Conservation (phyloP, 2,888 invertebrate genomes). For the Drosophila multiciliata region DNA sequence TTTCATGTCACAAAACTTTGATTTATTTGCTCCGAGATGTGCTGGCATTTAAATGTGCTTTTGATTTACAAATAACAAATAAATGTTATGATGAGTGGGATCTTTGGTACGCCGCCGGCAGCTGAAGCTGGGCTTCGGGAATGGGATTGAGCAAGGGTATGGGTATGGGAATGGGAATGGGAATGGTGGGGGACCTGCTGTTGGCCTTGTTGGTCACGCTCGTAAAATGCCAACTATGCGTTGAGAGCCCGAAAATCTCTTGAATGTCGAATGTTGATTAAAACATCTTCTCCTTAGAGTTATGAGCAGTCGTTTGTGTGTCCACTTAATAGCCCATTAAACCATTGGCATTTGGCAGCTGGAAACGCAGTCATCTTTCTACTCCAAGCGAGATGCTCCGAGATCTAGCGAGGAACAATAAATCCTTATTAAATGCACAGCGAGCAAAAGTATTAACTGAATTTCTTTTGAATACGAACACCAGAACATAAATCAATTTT, state of each 20-base stretch:
- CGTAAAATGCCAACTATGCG: conserved; percentile 77
- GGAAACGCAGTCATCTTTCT: conserved; percentile 34
- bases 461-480: conserved; percentile 71
- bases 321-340: conserved; percentile 81
- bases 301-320: conserved; percentile 47
- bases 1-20: conserved; percentile 76
- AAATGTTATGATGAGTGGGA: conserved; percentile 79
- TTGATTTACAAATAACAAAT: conserved; percentile 82
- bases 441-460: conserved; percentile 74
- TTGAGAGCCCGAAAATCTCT: conserved; percentile 60
- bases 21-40: conserved; percentile 63
- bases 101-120: conserved; percentile 81
- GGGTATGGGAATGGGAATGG: conserved; percentile 10
- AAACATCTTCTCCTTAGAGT: conserved; percentile 67
- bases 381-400: conserved; percentile 56
- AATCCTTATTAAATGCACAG: conserved; percentile 77
- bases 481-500: conserved; percentile 71
- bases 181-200: conserved; percentile 29
- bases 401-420: conserved; percentile 75
- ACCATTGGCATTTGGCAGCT: conserved; percentile 70
- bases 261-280: conserved; percentile 62
- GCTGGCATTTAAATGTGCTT: conserved; percentile 75
- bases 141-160: conserved; percentile 15
- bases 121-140: conserved; percentile 26
- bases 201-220: conserved; percentile 68